These are phyloP conservation scores for Chrysina gloriosa DNA, from an alignment of 2,888 invertebrate species.

Conservation along the genomic window DNA sequence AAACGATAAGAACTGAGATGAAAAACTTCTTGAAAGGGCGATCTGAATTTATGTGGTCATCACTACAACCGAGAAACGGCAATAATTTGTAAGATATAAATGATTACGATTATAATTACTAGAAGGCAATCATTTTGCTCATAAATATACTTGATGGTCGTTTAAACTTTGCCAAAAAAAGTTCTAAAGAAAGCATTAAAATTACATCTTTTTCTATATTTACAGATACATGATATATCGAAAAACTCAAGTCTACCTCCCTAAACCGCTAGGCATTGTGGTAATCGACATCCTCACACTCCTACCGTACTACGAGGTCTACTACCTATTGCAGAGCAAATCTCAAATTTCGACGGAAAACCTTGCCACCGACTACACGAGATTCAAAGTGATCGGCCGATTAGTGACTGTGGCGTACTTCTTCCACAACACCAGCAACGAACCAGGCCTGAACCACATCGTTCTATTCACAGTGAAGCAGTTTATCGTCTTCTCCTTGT, in stretches of 20 bases:
- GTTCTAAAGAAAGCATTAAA: neutral
- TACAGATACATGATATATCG: constrained; percentile 30
- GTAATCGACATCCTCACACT: constrained; percentile 32
- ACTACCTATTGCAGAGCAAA: constrained; percentile 34
- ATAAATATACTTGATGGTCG: no score
- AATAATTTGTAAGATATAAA: no score
- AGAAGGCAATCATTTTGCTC: no score
- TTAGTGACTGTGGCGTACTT: constrained; percentile 20
- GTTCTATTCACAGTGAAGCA: constrained; percentile 33
- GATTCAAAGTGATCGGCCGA: constrained; percentile 29
- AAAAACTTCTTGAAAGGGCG: no score
- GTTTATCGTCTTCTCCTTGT: constrained; percentile 35
- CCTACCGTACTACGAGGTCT: constrained; percentile 36
- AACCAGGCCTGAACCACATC: constrained; percentile 42
- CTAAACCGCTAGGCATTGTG: constrained; percentile 23
- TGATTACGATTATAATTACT: no score
- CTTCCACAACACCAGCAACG: constrained; percentile 30
- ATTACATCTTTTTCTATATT: neutral
- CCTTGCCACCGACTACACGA: constrained; percentile 25
- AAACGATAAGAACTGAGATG: no score
- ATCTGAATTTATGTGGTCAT: no score
- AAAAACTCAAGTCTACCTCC: constrained; percentile 31
- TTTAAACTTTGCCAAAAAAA: no score
- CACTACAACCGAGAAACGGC: no score
- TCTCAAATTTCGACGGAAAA: constrained; percentile 1